Conservation (phyloP, 1,140 invertebrate genomes). For the Heliconius eleuchia region DNA sequence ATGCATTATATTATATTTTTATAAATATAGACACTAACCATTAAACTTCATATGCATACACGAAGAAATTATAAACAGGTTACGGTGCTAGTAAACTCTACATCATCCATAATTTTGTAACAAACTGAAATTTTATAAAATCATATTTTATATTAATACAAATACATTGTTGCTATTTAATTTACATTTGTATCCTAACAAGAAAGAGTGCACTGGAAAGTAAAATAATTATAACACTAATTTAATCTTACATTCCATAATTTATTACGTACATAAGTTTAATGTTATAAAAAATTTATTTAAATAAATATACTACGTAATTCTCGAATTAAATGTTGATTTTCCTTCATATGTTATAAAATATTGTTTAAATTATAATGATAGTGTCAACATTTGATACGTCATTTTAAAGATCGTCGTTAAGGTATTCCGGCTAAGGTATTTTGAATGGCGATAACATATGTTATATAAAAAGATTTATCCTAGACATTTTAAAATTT, state of each 20-base stretch:
- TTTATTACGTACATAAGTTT: slow-evolving; percentile 25
- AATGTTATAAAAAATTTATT: slow-evolving; percentile 6
- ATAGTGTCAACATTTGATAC: background rate
- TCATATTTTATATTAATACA: background rate
- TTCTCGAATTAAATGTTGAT: background rate
- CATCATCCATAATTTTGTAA: slow-evolving; percentile 21
- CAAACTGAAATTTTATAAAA: background rate
- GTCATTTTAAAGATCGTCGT: background rate
- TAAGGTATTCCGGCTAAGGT: background rate
- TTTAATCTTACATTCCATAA: slow-evolving; percentile 35
- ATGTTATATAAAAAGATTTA: background rate
- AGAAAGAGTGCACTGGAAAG: slow-evolving; percentile 26
- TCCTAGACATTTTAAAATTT: background rate
- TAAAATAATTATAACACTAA: slow-evolving; percentile 18
- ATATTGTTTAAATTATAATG: background rate
- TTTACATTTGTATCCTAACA: background rate
- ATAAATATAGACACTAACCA: slow-evolving; percentile 11
- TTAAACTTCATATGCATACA: background rate
- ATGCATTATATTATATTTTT: slow-evolving; percentile 14
- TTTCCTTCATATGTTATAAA: background rate
- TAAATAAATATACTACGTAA: background rate
- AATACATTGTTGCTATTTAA: background rate
- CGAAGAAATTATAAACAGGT: slow-evolving; percentile 16
- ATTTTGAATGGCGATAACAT: background rate
- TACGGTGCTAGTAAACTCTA: slow-evolving; percentile 31